A percentile compares a stretch with the other conserved stretches of the same genome.
Evolutionary conservation across 2,797 vertebrate species (phyloP).

Genomic region (Spondyliosoma cantharus): DNA sequence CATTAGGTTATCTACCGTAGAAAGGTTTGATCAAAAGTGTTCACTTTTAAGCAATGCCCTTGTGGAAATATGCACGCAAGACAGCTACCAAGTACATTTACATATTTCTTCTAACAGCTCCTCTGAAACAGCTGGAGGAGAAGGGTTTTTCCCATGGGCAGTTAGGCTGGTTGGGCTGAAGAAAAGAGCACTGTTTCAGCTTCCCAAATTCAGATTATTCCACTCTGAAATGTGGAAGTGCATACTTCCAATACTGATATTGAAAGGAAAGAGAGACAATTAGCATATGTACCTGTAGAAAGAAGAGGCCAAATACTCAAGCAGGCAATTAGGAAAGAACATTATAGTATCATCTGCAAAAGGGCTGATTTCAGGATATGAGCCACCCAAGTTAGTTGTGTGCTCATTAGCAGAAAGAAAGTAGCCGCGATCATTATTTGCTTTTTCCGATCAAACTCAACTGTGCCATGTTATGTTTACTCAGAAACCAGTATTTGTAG

Average conservation of each 20-base stretch:
- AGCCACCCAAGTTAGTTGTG: background rate
- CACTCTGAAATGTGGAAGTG: background rate
- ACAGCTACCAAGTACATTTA: conserved; percentile 28
- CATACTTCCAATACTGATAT: background rate
- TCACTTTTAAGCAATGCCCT: conserved; percentile 15
- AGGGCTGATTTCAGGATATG: background rate
- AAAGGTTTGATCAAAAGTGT: conserved; percentile 26
- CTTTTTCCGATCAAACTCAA: background rate
- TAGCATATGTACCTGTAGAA: background rate
- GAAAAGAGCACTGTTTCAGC: background rate
- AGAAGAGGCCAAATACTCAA: background rate
- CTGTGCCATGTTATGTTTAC: no score
- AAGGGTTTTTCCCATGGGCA: conserved; percentile 44
- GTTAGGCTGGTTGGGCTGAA: background rate
- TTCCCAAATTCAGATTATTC: background rate
- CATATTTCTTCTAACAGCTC: conserved; percentile 26
- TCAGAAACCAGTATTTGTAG: background rate
- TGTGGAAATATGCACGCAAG: conserved; percentile 15
- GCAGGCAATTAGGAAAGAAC: background rate
- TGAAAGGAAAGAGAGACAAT: no score
- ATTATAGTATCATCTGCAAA: background rate
- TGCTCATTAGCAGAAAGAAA: background rate
- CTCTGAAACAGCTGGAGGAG: conserved; percentile 36
- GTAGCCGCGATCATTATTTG: background rate
- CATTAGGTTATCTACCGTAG: conserved; percentile 33